Evolutionary conservation across 2,113 vertebrate genomes (phyloP), one percentile per base, ranked within the genome.

Genomic region (Oreamnos americanus): DNA sequence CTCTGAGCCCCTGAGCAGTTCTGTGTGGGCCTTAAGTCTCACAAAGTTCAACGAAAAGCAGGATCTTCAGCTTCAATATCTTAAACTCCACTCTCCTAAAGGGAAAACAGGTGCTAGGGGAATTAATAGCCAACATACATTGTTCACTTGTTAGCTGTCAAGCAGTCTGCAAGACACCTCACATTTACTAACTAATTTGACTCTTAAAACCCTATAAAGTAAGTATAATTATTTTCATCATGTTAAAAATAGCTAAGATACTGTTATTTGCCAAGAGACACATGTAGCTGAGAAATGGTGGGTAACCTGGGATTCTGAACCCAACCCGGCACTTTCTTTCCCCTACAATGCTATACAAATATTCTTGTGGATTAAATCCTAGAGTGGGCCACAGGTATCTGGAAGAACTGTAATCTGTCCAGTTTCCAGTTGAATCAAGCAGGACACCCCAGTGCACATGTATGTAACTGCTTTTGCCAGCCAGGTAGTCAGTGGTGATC

Each of bases 241-340:
- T 64, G 23, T 81, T 93, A 85, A 94, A 94, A 93, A 53, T 67
- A 85, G 64, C 4, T 88, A 92, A 78, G 19, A 78, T 96, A 85
- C 90, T 85, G 21, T 57, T 45, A 76, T n/a, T 76, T 94, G 6
- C n/a, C 30, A 33, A 88, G 57, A 78, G 74, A 78, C 39, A 49
- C 15, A 33, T 7, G 28, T 5, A 83, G 33, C 76, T 95, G 39
- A 49, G n/a, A 87, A 87, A 49, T 36, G 55, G 17, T 90, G 47
- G 33, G 9, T 83, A 87, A 51, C 33, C 5, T 15, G 83, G 14
- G 49, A 88, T 88, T 97, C 21, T 19, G 47, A 95, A 88, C 64
- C 45, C 51, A 88, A 21, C 43, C 51, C 15, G 36, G 55, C 84
- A 3, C 9, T 60, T 95, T 87, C 19, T 55, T 67, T 51, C 21